These are phyloP conservation scores for Carassius gibelio DNA, from an alignment of 2,113 vertebrate genomes.

Conservation along the genomic window DNA sequence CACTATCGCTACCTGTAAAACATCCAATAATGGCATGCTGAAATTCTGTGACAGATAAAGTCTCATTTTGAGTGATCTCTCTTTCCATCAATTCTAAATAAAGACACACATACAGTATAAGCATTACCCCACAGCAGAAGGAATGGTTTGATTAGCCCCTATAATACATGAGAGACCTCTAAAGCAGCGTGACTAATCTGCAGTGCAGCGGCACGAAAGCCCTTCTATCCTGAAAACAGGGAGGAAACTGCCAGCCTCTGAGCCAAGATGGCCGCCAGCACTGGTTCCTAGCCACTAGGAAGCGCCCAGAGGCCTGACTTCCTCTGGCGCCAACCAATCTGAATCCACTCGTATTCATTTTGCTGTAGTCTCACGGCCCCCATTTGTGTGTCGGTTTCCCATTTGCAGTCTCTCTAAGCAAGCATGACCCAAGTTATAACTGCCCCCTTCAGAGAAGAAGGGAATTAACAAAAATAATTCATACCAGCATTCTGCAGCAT, in stretches of 20 bases:
- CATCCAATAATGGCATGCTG: not conserved
- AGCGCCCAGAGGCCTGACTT: slow-evolving; percentile 64
- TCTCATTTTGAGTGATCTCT: slow-evolving; percentile 25
- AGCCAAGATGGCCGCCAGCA: slow-evolving; percentile 55
- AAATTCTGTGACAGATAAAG: not conserved
- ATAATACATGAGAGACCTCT: slow-evolving; percentile 21
- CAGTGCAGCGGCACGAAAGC: slow-evolving; percentile 17
- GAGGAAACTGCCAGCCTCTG: slow-evolving; percentile 38
- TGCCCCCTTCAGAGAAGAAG: slow-evolving; percentile 31
- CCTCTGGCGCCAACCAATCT: slow-evolving; percentile 56
- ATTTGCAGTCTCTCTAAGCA: slow-evolving; percentile 38
- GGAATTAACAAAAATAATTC: slow-evolving; percentile 36
- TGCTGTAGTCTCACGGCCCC: slow-evolving; percentile 5
- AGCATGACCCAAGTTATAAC: slow-evolving; percentile 17
- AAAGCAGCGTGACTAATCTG: slow-evolving; percentile 43
- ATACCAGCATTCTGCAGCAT: slow-evolving; percentile 10
- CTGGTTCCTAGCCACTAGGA: slow-evolving; percentile 58
- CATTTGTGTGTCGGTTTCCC: slow-evolving; percentile 31
- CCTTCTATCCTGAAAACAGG: slow-evolving; percentile 47
- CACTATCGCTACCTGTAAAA: not conserved
- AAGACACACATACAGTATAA: not conserved
- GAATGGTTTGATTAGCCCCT: slow-evolving; percentile 43
- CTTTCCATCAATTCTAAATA: slow-evolving; percentile 14
- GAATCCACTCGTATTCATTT: slow-evolving; percentile 56
- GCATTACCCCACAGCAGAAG: slow-evolving; percentile 58